Conservation (phyloP, 2,797 vertebrate genomes). For the Cossypha niveicapilla region DNA sequence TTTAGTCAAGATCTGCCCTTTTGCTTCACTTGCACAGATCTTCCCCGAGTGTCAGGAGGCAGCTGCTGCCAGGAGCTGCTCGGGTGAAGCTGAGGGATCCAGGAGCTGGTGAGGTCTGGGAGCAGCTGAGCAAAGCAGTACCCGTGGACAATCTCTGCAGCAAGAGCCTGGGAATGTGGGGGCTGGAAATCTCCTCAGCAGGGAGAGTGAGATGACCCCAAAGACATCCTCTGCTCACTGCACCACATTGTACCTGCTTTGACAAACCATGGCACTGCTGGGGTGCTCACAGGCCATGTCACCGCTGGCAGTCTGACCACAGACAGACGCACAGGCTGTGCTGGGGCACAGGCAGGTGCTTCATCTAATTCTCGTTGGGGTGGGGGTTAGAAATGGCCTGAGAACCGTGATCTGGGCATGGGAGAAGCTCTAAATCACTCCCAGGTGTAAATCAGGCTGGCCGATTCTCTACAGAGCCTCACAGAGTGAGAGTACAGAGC, state of each 20-base stretch:
- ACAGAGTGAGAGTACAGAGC: not conserved
- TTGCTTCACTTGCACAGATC: not conserved
- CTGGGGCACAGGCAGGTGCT: fast-evolving
- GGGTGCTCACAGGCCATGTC: not conserved
- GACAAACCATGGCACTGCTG: not conserved
- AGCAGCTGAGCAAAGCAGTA: not conserved
- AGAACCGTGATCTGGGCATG: fast-evolving
- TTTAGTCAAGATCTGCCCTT: not conserved
- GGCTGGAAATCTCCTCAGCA: not conserved
- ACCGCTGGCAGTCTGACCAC: fast-evolving
- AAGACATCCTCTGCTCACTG: fast-evolving
- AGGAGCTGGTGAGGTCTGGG: fast-evolving
- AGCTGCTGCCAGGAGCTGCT: not conserved
- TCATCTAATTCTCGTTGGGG: not conserved
- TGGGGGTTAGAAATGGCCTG: not conserved
- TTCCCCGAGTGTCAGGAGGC: fast-evolving
- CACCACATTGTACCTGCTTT: fast-evolving
- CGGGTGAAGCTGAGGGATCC: not conserved
- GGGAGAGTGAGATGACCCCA: not conserved
- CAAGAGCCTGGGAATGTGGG: not conserved
- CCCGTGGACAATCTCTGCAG: not conserved
- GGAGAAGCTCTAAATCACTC: not conserved
- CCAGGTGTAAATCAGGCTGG: not conserved
- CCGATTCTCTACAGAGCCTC: not conserved
- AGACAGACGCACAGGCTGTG: fast-evolving